Base-by-base conservation (phyloP, 2,113 vertebrate species). In the Megaptera novaeangliae region DNA sequence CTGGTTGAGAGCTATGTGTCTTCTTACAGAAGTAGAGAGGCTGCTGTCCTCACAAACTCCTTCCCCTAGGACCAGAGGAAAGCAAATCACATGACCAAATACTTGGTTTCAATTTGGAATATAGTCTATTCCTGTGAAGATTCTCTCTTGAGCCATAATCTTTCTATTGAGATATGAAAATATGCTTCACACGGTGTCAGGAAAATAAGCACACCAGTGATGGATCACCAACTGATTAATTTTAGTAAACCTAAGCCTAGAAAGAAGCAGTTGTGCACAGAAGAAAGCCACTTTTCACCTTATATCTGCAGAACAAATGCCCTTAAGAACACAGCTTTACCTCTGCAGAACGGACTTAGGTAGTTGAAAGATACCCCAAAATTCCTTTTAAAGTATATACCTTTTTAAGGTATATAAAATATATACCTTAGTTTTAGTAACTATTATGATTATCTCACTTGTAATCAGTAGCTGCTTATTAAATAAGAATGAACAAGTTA, bases 151-250 rank as follows among this genome's bases (percentile, higher is more conserved):
- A 64, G 17, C 27, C 17, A 11, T 10, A 36, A 20, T n/a, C 46
- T 69, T 74, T 59, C 36, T 34, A 23, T 12, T 14, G 68, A 90
- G 17, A 52, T 23, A 27, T 10, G 46, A n/a, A 83, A 61, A 94
- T 20, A 34, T 8, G 8, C 8, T 23, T 31, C 39, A 21, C 25
- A 52, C 0, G 2, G 9, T 3, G 2, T 36, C 31, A 5, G 13
- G 34, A 39, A 18, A 14, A 41, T n/a, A 75, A 74, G 15, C 14
- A 46, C 12, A 14, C 3, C 71, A 10, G 7, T 11, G 17, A 8
- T 10, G 21, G 31, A 2, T 83, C 23, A 18, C n/a, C 25, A 2
- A 3, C 2, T 63, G 34, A 29, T 23, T 8, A 29, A 34, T 36
- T 36, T 88, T n/a, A 3, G 23, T 57, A 6, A 82, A 41, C 4